Percentiles rank a stretch among this genome's conserved stretches.
phyloP scores from a whole-genome alignment of 2,797 vertebrate species.

The Channa striata region DNA sequence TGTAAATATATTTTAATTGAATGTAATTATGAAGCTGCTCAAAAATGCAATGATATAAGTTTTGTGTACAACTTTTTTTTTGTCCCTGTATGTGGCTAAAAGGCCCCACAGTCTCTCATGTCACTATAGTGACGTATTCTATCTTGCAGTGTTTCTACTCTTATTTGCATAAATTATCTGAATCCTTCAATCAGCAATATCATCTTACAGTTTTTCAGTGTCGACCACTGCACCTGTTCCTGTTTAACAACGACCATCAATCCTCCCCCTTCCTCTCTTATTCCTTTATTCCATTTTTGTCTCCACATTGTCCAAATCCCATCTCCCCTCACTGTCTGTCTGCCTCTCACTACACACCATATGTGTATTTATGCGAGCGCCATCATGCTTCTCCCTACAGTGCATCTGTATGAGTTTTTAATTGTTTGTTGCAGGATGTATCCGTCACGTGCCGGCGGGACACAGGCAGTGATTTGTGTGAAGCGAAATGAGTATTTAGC shows the following conservation, averaged over 20 bases:
- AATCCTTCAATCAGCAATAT: slow-evolving; percentile 1
- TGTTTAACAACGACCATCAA: slow-evolving; percentile 32
- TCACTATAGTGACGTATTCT: too few species aligned
- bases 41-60: too few species aligned
- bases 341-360: slow-evolving; percentile 58
- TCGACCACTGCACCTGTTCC: slow-evolving; percentile 29
- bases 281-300: slow-evolving; percentile 33
- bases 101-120: too few species aligned
- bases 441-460: slow-evolving; percentile 55
- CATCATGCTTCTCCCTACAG: slow-evolving; percentile 43
- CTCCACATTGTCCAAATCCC: slow-evolving; percentile 39
- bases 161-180: too few species aligned
- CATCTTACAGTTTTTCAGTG: slow-evolving; percentile 14
- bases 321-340: slow-evolving; percentile 19
- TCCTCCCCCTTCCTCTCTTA: not conserved
- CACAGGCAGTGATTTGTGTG: slow-evolving; percentile 70
- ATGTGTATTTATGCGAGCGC: slow-evolving; percentile 50
- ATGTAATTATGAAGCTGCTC: too few species aligned
- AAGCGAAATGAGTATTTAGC: slow-evolving; percentile 74
- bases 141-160: too few species aligned
- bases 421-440: slow-evolving; percentile 68
- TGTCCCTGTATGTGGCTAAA: too few species aligned
- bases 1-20: too few species aligned
- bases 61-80: too few species aligned
- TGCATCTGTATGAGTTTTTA: slow-evolving; percentile 73